Percentiles rank a stretch among this genome's conserved stretches.
phyloP scores from a whole-genome alignment of 2,888 invertebrate genomes.

The Eupithecia vulgata region DNA sequence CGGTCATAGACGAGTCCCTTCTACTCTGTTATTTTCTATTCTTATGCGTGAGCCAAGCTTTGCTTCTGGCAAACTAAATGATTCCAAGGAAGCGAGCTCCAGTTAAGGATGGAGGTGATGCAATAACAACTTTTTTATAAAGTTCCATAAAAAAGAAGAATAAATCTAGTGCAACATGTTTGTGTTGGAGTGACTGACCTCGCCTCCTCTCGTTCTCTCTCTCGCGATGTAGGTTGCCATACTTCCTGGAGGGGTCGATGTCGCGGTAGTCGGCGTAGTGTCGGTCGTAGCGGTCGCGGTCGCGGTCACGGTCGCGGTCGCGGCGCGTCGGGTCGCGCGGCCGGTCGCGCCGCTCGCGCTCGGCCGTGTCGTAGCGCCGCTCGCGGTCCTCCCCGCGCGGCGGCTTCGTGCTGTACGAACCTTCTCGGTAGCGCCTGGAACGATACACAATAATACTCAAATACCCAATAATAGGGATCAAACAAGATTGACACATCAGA shows the following conservation, averaged over 20 bases:
- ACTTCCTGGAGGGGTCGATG: conserved; percentile 70
- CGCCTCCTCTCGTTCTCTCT: conserved; percentile 59
- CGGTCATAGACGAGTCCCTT: no score
- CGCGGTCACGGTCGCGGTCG: conserved; percentile 60
- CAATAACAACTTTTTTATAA: neutral
- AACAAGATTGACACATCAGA: neutral
- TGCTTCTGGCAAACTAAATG: neutral
- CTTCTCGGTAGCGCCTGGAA: conserved; percentile 78
- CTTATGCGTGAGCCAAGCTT: no score
- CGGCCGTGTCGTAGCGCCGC: conserved; percentile 53
- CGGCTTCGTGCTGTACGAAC: conserved; percentile 74
- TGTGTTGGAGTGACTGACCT: conserved; percentile 52
- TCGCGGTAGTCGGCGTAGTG: conserved; percentile 59
- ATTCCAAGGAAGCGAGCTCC: neutral
- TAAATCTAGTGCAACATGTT: neutral
- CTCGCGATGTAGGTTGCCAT: conserved; percentile 63
- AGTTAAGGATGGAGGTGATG: neutral
- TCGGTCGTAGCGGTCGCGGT: conserved; percentile 60
- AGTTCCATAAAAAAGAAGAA: neutral
- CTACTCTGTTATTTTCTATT: no score
- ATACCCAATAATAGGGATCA: neutral
- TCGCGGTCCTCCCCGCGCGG: conserved; percentile 68
- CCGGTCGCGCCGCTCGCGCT: conserved; percentile 51
- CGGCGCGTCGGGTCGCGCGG: conserved; percentile 68
- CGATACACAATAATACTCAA: neutral